Percentiles rank a stretch among this genome's conserved stretches.
phyloP scores from a whole-genome alignment of 2,888 invertebrate genomes.

The Augochlorella aurata region DNA sequence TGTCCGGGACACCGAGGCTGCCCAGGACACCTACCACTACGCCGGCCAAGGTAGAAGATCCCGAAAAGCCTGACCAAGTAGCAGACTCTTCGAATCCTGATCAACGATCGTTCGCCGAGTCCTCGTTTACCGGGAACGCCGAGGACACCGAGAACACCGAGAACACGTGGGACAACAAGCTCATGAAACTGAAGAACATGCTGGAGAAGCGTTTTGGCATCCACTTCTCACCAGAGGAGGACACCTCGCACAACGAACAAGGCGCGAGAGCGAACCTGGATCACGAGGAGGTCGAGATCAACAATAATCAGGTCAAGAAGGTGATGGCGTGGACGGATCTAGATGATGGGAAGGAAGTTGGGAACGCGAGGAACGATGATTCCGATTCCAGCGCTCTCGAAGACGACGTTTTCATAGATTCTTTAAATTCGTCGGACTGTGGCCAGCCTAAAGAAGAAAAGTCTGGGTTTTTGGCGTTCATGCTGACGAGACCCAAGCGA shows the following conservation, averaged over 20 bases:
- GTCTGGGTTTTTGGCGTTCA: neutral
- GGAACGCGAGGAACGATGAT: accelerated
- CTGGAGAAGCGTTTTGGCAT: neutral
- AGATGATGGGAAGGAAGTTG: neutral
- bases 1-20: neutral
- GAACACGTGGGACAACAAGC: neutral
- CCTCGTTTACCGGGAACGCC: neutral
- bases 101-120: neutral
- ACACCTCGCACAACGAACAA: too few relatives aligned
- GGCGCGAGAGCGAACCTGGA: neutral
- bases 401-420: slow-evolving; percentile 31
- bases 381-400: neutral
- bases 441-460: neutral
- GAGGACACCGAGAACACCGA: neutral
- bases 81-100: too few relatives aligned
- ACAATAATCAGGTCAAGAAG: neutral
- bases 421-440: too few relatives aligned
- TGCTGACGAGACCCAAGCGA: too few relatives aligned
- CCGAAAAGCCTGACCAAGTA: neutral
- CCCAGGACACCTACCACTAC: neutral
- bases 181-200: neutral
- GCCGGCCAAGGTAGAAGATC: neutral
- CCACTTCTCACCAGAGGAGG: too few relatives aligned
- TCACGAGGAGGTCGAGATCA: neutral
- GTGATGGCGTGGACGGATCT: too few relatives aligned